Evolutionary conservation across 1,140 invertebrate genomes (phyloP).

Genomic region (Pectinophora gossypiella): DNA sequence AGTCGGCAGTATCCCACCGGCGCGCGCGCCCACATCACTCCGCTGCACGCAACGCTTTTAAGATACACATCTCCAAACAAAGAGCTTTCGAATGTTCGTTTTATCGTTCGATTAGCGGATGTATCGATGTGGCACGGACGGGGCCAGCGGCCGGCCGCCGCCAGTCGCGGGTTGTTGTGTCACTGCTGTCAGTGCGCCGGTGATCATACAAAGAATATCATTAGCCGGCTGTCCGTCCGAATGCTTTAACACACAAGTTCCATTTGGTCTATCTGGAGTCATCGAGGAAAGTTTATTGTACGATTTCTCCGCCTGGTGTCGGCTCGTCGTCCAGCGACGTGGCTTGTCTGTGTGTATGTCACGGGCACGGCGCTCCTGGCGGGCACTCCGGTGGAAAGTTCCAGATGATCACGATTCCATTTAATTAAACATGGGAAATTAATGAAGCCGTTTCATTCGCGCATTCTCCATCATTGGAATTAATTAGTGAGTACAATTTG

Average conservation of each 20-base stretch:
- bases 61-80: slow-evolving; percentile 14
- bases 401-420: not conserved
- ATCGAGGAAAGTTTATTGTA: too few species aligned
- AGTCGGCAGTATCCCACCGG: not conserved
- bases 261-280: too few species aligned
- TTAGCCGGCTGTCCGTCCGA: not conserved
- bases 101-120: slow-evolving; percentile 1
- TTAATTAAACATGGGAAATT: not conserved
- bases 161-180: not conserved
- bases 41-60: slow-evolving; percentile 13
- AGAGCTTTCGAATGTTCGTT: slow-evolving; percentile 8
- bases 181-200: slow-evolving; percentile 1
- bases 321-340: too few species aligned
- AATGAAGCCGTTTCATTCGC: slow-evolving; percentile 2
- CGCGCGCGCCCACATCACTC: not conserved
- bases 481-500: not conserved
- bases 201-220: not conserved
- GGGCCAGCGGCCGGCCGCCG: not conserved
- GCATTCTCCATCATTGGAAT: slow-evolving; percentile 1
- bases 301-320: too few species aligned
- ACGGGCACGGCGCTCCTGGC: too few species aligned
- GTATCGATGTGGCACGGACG: not conserved
- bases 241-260: not conserved
- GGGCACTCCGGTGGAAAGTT: too few species aligned
- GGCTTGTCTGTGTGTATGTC: too few species aligned